Evolutionary conservation across 1,140 invertebrate genomes (phyloP).

Genomic region (Eriosoma lanigerum): DNA sequence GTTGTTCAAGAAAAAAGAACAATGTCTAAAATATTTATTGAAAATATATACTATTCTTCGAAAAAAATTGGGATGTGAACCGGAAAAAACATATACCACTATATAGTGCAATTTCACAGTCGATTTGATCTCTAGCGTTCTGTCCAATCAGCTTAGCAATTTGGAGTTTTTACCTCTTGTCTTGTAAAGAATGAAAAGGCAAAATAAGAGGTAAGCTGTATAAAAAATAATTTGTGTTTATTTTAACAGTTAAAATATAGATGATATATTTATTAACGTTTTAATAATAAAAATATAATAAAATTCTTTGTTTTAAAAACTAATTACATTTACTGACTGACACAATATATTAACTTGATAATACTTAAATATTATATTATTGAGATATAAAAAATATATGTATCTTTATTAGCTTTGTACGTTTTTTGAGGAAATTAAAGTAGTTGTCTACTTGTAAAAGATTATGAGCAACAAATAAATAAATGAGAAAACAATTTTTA

Average conservation of each 20-base stretch:
- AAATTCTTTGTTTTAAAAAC: too few relatives aligned
- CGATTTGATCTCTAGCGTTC: conserved; percentile 37
- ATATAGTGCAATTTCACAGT: conserved; percentile 47
- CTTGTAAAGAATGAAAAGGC: background rate
- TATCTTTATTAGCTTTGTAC: too few relatives aligned
- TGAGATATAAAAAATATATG: too few relatives aligned
- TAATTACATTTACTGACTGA: too few relatives aligned
- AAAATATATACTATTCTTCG: conserved; percentile 24
- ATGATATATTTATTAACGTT: background rate
- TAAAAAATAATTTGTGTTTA: background rate
- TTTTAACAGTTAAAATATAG: background rate
- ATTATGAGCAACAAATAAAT: too few relatives aligned
- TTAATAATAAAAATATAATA: too few relatives aligned
- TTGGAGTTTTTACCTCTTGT: conserved; percentile 35
- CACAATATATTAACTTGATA: too few relatives aligned
- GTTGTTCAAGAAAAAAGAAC: conserved; percentile 25
- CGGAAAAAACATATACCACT: conserved; percentile 36
- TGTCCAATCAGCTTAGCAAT: conserved; percentile 27
- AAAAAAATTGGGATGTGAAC: conserved; percentile 38
- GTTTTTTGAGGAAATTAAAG: too few relatives aligned
- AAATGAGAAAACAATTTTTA: too few relatives aligned
- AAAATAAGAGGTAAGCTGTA: background rate
- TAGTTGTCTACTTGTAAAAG: too few relatives aligned
- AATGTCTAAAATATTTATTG: conserved; percentile 42
- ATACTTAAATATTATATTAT: too few relatives aligned